Conservation (phyloP, 2,797 vertebrate genomes). For the Vireo griseus region DNA sequence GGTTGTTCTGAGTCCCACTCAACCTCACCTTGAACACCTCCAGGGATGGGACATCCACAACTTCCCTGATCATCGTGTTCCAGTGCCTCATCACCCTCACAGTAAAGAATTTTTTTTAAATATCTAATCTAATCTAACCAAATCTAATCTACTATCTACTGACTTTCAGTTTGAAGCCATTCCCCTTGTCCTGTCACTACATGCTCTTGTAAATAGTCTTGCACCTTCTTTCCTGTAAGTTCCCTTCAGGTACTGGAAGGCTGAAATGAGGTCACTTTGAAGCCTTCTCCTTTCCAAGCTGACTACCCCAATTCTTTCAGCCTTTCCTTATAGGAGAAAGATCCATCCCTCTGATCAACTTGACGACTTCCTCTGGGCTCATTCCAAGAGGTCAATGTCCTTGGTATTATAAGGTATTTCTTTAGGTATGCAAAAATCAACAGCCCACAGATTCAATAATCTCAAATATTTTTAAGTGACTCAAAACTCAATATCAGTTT, state of each 20-base stretch:
- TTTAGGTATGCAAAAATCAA: not conserved
- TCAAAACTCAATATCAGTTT: not conserved
- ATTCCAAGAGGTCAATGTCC: not conserved
- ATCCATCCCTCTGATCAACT: not conserved
- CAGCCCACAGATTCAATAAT: not conserved
- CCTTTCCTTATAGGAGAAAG: not conserved
- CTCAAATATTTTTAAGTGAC: not conserved
- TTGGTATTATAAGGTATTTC: not conserved
- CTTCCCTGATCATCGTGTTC: not conserved
- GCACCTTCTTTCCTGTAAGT: not conserved
- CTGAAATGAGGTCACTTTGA: fast-evolving
- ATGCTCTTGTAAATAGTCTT: not conserved
- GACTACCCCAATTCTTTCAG: too few species aligned
- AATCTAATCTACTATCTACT: not conserved
- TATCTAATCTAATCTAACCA: not conserved
- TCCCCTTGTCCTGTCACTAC: not conserved
- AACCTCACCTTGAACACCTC: not conserved
- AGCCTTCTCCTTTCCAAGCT: not conserved
- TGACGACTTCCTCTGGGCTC: not conserved
- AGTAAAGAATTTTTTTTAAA: not conserved
- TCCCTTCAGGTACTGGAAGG: not conserved
- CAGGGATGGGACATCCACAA: not conserved
- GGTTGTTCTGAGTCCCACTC: not conserved
- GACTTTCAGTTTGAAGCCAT: not conserved
- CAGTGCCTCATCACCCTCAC: not conserved